These are phyloP conservation scores for Cataglyphis altisquamis DNA, from an alignment of 2,888 invertebrate species.

Conservation along the genomic window DNA sequence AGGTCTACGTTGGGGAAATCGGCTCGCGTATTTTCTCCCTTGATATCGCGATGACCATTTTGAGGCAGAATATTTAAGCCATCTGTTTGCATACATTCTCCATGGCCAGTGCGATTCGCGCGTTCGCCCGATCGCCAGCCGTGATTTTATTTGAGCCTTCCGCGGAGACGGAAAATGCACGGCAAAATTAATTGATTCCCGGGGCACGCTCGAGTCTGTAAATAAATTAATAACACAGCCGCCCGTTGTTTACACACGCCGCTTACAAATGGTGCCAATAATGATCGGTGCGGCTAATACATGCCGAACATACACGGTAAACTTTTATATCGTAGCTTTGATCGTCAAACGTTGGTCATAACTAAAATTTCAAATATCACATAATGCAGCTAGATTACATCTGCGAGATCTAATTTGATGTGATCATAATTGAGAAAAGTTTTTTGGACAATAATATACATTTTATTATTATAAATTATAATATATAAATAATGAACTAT, in stretches of 20 bases:
- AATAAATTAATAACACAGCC: slow-evolving; percentile 74
- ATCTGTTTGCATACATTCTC: slow-evolving; percentile 66
- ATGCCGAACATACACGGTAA: background rate
- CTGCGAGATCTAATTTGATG: background rate
- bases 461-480: slow-evolving; percentile 3
- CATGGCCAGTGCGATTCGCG: slow-evolving; percentile 34
- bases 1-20: background rate
- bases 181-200: slow-evolving; percentile 71
- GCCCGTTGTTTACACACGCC: slow-evolving; percentile 68
- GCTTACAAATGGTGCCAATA: slow-evolving; percentile 73
- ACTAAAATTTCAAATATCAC: slow-evolving; percentile 2
- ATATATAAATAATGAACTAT: slow-evolving; percentile 12
- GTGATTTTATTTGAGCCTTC: slow-evolving; percentile 70
- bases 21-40: slow-evolving; percentile 27
- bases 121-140: slow-evolving; percentile 65
- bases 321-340: slow-evolving; percentile 28
- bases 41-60: slow-evolving; percentile 53
- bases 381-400: slow-evolving; percentile 4
- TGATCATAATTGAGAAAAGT: background rate
- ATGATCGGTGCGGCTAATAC: slow-evolving; percentile 56
- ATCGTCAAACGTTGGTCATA: slow-evolving; percentile 14
- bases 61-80: slow-evolving; percentile 61
- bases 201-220: slow-evolving; percentile 56
- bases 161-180: slow-evolving; percentile 63
- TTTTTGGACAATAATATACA: background rate